Conservation (phyloP, 2,888 invertebrate genomes). For the Zeuzera pyrina region DNA sequence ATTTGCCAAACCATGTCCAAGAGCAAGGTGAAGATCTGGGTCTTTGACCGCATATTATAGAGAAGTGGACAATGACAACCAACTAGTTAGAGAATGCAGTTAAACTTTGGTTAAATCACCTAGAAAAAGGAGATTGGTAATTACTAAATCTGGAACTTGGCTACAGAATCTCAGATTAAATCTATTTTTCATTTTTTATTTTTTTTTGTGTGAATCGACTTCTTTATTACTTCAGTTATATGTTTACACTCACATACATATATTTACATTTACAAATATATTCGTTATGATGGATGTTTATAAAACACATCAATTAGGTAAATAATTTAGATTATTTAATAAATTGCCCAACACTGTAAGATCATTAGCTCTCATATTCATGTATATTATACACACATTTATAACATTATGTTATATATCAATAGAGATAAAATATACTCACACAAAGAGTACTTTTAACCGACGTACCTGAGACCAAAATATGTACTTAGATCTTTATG, state of each 20-base stretch:
- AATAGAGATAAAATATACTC: too few species aligned
- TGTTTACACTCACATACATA: neutral
- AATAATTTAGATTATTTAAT: too few species aligned
- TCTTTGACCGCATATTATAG: constrained; percentile 66
- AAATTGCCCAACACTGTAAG: too few species aligned
- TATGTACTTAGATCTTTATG: too few species aligned
- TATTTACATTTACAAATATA: neutral
- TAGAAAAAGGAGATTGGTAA: constrained; percentile 13
- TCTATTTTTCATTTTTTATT: neutral
- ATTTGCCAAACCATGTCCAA: constrained; percentile 53
- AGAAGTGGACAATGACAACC: constrained; percentile 21
- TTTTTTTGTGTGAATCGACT: too few species aligned
- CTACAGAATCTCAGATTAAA: neutral
- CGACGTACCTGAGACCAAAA: too few species aligned
- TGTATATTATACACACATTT: too few species aligned
- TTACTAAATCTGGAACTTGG: neutral
- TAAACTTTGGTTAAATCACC: constrained; percentile 16
- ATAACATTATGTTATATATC: too few species aligned
- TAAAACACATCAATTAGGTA: too few species aligned
- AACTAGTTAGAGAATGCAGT: constrained; percentile 12
- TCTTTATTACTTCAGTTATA: neutral
- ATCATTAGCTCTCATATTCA: too few species aligned
- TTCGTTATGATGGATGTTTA: too few species aligned
- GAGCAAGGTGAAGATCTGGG: constrained; percentile 71
- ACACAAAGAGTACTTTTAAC: too few species aligned